Conservation (phyloP, 2,888 invertebrate genomes). For the Caenorhabditis sp. region DNA sequence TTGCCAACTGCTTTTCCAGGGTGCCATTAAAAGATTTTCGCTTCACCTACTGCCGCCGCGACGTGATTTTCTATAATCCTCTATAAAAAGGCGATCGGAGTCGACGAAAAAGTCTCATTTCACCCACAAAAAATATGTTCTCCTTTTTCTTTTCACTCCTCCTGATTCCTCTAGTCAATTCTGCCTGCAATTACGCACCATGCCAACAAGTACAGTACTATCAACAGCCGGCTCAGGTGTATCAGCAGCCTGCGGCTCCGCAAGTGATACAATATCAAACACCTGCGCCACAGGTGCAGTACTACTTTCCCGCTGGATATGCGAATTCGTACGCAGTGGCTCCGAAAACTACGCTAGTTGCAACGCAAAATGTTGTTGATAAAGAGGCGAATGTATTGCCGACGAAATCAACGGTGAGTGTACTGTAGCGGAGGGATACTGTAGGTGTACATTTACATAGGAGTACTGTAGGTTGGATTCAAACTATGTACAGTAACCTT, state of each 20-base stretch:
- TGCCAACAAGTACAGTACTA: background rate
- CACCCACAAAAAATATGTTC: background rate
- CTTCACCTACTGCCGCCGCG: background rate
- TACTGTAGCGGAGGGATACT: no score
- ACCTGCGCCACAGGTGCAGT: background rate
- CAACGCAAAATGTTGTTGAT: constrained; percentile 10
- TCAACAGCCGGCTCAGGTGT: background rate
- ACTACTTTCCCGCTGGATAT: constrained; percentile 9
- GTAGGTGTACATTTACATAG: no score
- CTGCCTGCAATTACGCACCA: background rate
- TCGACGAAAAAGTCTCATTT: background rate
- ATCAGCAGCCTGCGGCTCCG: background rate
- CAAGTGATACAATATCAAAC: background rate
- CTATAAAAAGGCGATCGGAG: constrained; percentile 22
- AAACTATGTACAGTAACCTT: no score
- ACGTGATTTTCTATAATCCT: constrained; percentile 12
- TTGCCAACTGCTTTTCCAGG: no score
- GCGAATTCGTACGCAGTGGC: constrained; percentile 22
- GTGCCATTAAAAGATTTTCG: no score
- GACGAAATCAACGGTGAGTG: constrained; percentile 1
- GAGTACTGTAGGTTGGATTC: no score
- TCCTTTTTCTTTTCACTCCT: background rate
- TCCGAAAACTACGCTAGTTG: constrained; percentile 6
- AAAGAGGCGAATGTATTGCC: constrained; percentile 13
- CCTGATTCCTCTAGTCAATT: background rate